These are phyloP conservation scores for Heliocidaris erythrogramma DNA, from an alignment of 35 echinoderm and acorn worm genomes.

Conservation along the genomic window DNA sequence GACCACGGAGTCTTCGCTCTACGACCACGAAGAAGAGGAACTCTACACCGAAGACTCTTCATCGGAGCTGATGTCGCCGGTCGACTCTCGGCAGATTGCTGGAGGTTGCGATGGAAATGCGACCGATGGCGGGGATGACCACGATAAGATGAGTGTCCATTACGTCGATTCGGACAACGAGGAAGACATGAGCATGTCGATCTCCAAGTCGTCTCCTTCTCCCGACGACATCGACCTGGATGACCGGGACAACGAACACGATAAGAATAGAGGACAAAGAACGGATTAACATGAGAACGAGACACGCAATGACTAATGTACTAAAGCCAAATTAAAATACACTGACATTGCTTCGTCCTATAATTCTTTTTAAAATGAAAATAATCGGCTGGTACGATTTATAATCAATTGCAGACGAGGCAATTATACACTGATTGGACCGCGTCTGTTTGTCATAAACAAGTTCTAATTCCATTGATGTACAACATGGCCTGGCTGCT, in stretches of 20 bases:
- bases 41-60: constrained; percentile 2
- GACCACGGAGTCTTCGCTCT: not conserved
- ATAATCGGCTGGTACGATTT: constrained; percentile 36
- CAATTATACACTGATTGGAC: constrained; percentile 7
- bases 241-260: not conserved
- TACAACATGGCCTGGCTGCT: not conserved
- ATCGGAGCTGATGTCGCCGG: constrained; percentile 43
- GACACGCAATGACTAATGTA: not conserved
- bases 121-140: constrained; percentile 9
- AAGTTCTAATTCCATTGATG: not conserved
- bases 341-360: not conserved
- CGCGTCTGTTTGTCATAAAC: not conserved
- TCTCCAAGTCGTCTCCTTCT: constrained; percentile 30
- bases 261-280: not conserved
- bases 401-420: constrained; percentile 11
- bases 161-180: constrained; percentile 49
- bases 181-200: constrained; percentile 25
- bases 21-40: constrained; percentile 23
- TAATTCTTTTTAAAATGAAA: not conserved
- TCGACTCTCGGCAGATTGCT: not conserved
- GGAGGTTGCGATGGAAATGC: constrained; percentile 7
- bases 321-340: not conserved
- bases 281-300: not conserved
- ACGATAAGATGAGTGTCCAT: constrained; percentile 42
- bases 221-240: not conserved